Evolutionary conservation across 2,888 invertebrate genomes (phyloP).

Genomic region (Chrysolina haemoptera): DNA sequence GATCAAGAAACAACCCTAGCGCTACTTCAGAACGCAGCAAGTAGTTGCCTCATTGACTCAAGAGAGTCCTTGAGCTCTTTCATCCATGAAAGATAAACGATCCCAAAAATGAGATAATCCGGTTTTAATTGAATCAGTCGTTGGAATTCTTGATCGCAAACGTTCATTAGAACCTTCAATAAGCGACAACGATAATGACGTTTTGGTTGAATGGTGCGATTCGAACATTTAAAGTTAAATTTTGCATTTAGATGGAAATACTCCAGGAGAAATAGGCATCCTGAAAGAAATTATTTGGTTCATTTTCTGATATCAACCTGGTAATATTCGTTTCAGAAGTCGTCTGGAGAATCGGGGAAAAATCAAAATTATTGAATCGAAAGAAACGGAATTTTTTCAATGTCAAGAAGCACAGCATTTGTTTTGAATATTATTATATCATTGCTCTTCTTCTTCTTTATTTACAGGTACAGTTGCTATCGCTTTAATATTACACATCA

Average conservation of each 20-base stretch:
- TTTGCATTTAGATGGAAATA: constrained; percentile 58
- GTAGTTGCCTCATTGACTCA: constrained; percentile 8
- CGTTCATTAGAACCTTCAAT: constrained; percentile 58
- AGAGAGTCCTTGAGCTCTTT: constrained; percentile 45
- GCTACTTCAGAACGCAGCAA: constrained; percentile 9
- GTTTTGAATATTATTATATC: no score
- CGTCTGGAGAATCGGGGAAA: no score
- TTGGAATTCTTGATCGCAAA: constrained; percentile 55
- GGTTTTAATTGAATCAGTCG: constrained; percentile 57
- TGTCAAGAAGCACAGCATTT: no score
- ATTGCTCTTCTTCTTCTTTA: no score
- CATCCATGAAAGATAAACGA: constrained; percentile 57
- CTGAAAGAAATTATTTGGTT: neutral
- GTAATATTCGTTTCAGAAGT: no score
- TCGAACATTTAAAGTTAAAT: constrained; percentile 63
- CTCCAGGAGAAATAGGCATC: neutral
- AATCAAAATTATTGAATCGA: no score
- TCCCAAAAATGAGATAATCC: constrained; percentile 60
- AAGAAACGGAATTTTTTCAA: no score
- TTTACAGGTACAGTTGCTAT: no score
- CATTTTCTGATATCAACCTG: no score
- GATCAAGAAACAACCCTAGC: neutral
- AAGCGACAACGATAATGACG: constrained; percentile 61
- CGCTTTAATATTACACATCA: no score
- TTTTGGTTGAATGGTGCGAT: constrained; percentile 58